Base-by-base conservation (phyloP, 2,888 invertebrate species). In the Maniola hyperantus region DNA sequence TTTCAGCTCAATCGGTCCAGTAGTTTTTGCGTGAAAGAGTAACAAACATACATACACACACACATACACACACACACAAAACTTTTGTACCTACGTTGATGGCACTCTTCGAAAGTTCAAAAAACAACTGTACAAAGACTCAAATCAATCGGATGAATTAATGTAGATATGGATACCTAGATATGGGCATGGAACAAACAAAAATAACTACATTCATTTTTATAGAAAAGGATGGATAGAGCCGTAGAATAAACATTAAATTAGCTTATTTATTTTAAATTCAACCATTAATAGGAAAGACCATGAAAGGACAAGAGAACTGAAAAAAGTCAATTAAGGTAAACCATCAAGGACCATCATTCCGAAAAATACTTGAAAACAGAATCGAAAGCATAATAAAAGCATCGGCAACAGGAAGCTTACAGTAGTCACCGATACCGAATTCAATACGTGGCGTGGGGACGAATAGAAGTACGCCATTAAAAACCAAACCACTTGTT, bases 371-470 rank as follows among this genome's bases (percentile, higher is more conserved):
- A 59, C 42, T 51, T 34, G 33, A 36, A 60, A 60, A 64, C 36
- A 54, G 46, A 66, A 65, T 71, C 60, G 65, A 48, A 67, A 69
- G 46, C 58, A 73, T 73, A 66, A 64, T 67, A 51, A 68, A 72
- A 60, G 55, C 58, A 74, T 70, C 73, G 68, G 73, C 66, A 76
- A 78, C 80, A 80, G 81, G 85, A 82, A 84, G 81, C 81, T 67
- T 64, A 70, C 78, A 78, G 79, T 80, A 79, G 78, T 79, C 73
- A 71, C 59, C 68, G 74, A 71, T 75, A 69, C 64, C 60, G 68
- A 69, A 73, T 73, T 69, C 64, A 71, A 71, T 66, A 66, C 67
- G 67, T 72, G 72, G 42, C 67, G 67, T 72, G 72, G 42, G 58
- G 54, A 70, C 69, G 79, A 80, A 79, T 74, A 78, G 71, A 73